Percentiles rank a stretch among this genome's conserved stretches.
These are phyloP conservation scores for Boloria selene DNA, from an alignment of 2,888 invertebrate species.

Conservation along the genomic window DNA sequence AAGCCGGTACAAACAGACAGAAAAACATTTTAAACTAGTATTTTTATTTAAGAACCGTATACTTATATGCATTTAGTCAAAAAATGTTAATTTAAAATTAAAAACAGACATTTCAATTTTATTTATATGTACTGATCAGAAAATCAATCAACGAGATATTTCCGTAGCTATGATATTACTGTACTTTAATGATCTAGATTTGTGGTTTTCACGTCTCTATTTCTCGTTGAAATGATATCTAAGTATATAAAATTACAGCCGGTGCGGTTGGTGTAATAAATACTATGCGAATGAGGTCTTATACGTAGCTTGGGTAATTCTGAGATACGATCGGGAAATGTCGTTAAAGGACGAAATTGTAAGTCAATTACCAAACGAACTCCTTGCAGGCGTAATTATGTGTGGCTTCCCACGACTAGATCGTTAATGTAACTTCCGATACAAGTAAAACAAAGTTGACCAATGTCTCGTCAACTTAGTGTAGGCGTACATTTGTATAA, in stretches of 20 bases:
- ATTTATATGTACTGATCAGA: background rate
- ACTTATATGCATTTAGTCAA: too few relatives aligned
- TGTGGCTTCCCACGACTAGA: conserved; percentile 60
- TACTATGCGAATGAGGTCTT: conserved; percentile 28
- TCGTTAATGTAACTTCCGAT: conserved; percentile 61
- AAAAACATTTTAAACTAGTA: too few relatives aligned
- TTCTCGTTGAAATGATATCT: conserved; percentile 36
- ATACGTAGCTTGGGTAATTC: conserved; percentile 21
- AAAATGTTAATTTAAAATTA: too few relatives aligned
- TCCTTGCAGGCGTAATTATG: conserved; percentile 45
- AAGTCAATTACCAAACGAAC: conserved; percentile 33
- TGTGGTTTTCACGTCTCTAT: conserved; percentile 41
- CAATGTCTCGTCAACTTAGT: conserved; percentile 14
- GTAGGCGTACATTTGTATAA: conserved; percentile 21
- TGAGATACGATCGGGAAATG: conserved; percentile 23
- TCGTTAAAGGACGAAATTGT: conserved; percentile 36
- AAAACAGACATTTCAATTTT: too few relatives aligned
- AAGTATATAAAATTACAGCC: conserved; percentile 45
- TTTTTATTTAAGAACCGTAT: too few relatives aligned
- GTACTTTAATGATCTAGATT: conserved; percentile 38
- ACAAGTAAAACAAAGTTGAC: conserved; percentile 21
- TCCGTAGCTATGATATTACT: conserved; percentile 18
- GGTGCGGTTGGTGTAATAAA: conserved; percentile 30
- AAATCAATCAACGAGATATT: conserved; percentile 11
- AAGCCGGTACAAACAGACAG: too few relatives aligned